These are phyloP conservation scores for Linepithema humile DNA, from an alignment of 1,140 invertebrate genomes.

Conservation along the genomic window DNA sequence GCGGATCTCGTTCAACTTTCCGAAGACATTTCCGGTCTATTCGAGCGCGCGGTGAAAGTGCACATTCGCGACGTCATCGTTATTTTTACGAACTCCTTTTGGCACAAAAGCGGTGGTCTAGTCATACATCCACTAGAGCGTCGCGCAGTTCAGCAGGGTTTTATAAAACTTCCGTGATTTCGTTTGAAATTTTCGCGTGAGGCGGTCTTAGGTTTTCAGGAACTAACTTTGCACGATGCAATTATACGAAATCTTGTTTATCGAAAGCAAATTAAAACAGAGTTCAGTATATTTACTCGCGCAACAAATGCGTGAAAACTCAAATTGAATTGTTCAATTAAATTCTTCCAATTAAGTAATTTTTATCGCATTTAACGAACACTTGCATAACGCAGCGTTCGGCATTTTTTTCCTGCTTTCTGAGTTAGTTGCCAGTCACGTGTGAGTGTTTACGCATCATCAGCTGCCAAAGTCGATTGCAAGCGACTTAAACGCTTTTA, in stretches of 20 bases:
- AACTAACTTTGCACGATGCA: background rate
- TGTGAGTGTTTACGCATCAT: slow-evolving; percentile 26
- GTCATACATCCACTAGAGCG: background rate
- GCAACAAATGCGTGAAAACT: background rate
- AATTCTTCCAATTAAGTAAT: too few relatives aligned
- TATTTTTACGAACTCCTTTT: slow-evolving; percentile 31
- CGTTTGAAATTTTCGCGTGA: background rate
- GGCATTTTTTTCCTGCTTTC: background rate
- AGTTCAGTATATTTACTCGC: background rate
- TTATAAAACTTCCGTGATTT: background rate
- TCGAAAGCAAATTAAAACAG: background rate
- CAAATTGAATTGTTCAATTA: too few relatives aligned
- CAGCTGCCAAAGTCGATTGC: slow-evolving; percentile 34
- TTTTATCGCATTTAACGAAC: background rate
- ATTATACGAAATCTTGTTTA: background rate
- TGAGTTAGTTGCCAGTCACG: background rate
- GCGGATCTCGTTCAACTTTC: background rate
- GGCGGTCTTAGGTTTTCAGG: background rate
- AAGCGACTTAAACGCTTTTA: slow-evolving; percentile 23
- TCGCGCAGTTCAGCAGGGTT: background rate
- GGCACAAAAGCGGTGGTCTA: background rate
- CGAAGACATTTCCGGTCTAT: background rate
- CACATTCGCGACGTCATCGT: background rate
- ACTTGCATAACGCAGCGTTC: background rate
- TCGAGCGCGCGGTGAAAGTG: slow-evolving; percentile 9